These are phyloP conservation scores for Pantherophis alleghaniensis DNA, from an alignment of 2,797 vertebrate species.

Conservation along the genomic window DNA sequence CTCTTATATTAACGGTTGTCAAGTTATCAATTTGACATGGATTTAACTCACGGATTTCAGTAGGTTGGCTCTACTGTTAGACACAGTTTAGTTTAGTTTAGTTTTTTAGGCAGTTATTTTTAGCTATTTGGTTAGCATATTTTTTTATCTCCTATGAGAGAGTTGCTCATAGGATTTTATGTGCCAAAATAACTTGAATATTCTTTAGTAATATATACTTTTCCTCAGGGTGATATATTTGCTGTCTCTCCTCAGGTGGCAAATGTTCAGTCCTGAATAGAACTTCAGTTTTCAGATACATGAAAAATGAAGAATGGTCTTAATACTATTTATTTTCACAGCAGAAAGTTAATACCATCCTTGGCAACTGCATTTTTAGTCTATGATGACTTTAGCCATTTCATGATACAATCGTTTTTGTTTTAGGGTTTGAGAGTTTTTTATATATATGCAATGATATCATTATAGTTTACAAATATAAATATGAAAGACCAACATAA, in stretches of 20 bases:
- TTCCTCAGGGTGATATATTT: neutral
- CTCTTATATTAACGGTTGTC: neutral
- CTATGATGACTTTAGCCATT: neutral
- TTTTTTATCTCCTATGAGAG: neutral
- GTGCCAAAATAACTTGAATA: neutral
- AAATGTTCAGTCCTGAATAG: neutral
- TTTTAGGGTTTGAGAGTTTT: neutral
- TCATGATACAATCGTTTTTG: neutral
- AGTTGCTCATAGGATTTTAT: neutral
- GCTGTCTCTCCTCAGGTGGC: neutral
- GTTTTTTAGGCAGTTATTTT: neutral
- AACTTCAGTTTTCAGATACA: neutral
- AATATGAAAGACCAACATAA: neutral
- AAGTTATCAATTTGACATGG: neutral
- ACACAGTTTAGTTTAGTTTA: neutral
- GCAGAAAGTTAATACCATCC: neutral
- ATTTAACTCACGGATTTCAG: neutral
- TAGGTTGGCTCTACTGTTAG: neutral
- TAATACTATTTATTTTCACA: neutral
- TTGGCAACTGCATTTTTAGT: neutral
- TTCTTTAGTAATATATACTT: neutral
- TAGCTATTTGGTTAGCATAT: neutral
- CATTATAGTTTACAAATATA: too few relatives aligned
- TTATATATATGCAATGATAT: neutral
- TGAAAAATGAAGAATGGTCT: neutral